Conservation (phyloP, 2,113 vertebrate species). For the Phalacrocorax pelagicus region DNA sequence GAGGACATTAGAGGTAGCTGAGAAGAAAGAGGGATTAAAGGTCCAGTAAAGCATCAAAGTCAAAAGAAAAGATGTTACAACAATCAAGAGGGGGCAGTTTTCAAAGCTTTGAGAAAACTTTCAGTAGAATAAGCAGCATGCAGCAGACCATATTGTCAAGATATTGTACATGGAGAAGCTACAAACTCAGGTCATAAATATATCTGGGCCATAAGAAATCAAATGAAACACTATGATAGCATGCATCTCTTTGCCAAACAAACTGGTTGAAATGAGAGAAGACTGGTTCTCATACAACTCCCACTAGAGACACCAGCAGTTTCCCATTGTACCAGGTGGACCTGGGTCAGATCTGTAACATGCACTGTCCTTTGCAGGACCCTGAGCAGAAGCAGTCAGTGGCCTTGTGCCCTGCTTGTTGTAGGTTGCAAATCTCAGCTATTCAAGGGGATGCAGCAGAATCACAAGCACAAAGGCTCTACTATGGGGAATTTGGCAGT, state of each 20-base stretch:
- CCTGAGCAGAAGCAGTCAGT: not conserved
- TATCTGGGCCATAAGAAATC: not conserved
- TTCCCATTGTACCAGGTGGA: not conserved
- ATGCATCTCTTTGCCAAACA: not conserved
- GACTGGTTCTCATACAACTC: not conserved
- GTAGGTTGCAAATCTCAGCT: not conserved
- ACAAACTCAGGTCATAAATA: not conserved
- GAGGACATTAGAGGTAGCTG: not conserved
- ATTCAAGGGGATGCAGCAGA: not conserved
- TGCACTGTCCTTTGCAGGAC: not conserved
- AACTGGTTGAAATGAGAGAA: not conserved
- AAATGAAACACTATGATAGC: not conserved
- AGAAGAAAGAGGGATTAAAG: not conserved
- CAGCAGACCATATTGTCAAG: not conserved
- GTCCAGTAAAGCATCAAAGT: not conserved
- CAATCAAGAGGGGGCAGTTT: not conserved
- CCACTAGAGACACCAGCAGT: not conserved
- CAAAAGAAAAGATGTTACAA: not conserved
- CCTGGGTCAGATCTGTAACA: not conserved
- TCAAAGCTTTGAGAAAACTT: not conserved
- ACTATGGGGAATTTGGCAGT: not conserved
- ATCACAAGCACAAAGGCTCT: not conserved
- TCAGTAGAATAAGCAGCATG: not conserved
- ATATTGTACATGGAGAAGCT: not conserved
- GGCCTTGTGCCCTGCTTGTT: not conserved